Conservation (phyloP, 1,140 invertebrate species). For the Paraescarpia echinospica region DNA sequence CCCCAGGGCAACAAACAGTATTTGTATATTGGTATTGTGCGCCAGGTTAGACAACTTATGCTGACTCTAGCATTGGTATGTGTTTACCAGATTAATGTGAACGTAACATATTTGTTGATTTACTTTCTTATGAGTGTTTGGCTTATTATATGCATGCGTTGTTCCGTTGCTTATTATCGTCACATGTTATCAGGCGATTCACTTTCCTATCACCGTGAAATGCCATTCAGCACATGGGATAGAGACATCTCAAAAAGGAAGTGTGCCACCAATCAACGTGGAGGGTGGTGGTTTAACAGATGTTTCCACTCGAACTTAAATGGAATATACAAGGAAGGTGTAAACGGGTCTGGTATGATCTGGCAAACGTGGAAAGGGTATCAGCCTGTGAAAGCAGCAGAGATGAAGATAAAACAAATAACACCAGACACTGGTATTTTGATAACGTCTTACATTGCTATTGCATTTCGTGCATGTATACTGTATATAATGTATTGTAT, state of each 20-base stretch:
- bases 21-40: too few species aligned
- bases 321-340: constrained; percentile 27
- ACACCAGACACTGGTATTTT: not conserved
- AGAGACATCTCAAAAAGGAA: not conserved
- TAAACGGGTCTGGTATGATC: not conserved
- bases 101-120: too few species aligned
- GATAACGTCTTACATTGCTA: not conserved
- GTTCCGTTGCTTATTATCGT: not conserved
- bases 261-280: constrained; percentile 31
- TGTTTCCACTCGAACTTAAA: constrained; percentile 52
- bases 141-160: too few species aligned
- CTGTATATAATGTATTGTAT: not conserved
- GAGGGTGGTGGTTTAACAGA: constrained; percentile 53
- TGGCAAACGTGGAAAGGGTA: not conserved
- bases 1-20: too few species aligned
- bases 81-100: too few species aligned
- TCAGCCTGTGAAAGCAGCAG: not conserved
- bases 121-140: too few species aligned
- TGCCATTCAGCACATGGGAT: constrained; percentile 9
- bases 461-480: not conserved
- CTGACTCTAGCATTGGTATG: too few species aligned
- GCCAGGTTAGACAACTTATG: too few species aligned
- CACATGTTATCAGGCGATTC: not conserved
- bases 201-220: not conserved
- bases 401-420: not conserved